A percentile compares a stretch with the other conserved stretches of the same genome.
These are phyloP conservation scores for Myotis vivesi DNA, from an alignment of 2,797 vertebrate genomes.

Conservation along the genomic window DNA sequence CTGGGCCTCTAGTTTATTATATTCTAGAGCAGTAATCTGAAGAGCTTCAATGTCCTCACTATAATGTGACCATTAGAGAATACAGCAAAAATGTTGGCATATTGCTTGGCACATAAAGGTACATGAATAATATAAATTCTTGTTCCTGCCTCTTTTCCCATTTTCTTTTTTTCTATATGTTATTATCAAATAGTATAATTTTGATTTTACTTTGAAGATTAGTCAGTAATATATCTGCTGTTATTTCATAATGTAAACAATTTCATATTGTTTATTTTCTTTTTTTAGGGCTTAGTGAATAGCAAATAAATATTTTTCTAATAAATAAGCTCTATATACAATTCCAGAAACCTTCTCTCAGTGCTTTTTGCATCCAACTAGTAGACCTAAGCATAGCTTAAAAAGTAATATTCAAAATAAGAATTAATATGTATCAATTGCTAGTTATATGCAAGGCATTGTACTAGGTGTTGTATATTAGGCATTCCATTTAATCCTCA, in stretches of 20 bases:
- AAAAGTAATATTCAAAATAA: neutral
- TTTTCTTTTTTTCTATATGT: neutral
- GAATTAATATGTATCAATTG: neutral
- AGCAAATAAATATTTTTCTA: conserved; percentile 41
- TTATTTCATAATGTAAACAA: conserved; percentile 45
- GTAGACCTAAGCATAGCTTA: neutral
- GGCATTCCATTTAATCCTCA: neutral
- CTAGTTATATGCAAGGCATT: neutral
- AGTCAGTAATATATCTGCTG: neutral
- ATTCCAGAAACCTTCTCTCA: neutral
- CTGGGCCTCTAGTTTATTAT: neutral
- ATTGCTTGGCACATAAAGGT: neutral
- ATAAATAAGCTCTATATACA: neutral
- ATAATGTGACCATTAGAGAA: neutral
- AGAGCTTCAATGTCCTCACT: neutral
- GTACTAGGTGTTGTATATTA: neutral
- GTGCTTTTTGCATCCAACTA: conserved; percentile 8
- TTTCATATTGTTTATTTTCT: neutral
- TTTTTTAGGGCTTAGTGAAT: conserved; percentile 14
- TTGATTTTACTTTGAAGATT: conserved; percentile 6
- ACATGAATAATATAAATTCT: neutral
- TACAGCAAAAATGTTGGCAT: neutral
- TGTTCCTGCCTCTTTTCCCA: neutral
- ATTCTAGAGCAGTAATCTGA: neutral
- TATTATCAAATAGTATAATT: neutral